Evolutionary conservation across 1,140 invertebrate species (phyloP).

Genomic region (Octopus sinensis): DNA sequence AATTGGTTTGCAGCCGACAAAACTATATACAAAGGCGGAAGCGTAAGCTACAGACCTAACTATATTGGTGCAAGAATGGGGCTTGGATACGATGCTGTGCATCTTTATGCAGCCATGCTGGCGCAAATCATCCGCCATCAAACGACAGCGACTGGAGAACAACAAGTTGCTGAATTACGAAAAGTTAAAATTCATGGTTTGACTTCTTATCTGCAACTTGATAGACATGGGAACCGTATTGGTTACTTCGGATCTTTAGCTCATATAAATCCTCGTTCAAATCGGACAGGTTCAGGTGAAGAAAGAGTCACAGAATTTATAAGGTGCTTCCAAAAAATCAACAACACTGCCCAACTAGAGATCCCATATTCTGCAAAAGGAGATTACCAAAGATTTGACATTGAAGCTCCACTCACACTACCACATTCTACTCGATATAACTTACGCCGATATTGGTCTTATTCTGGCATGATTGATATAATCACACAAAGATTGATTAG

Average conservation of each 20-base stretch:
- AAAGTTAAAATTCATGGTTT: neutral
- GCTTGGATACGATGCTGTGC: neutral
- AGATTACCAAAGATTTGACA: neutral
- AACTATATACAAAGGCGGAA: neutral
- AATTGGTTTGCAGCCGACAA: neutral
- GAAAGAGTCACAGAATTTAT: neutral
- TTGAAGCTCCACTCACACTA: neutral
- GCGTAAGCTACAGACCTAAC: neutral
- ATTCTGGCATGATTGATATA: slow-evolving; percentile 18
- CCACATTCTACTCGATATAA: neutral
- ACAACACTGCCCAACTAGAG: neutral
- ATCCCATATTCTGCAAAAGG: neutral
- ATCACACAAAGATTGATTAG: slow-evolving; percentile 19
- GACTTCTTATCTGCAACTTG: neutral
- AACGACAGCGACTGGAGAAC: neutral
- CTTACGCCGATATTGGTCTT: neutral
- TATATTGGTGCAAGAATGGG: neutral
- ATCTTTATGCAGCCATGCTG: neutral
- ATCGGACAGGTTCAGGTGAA: neutral
- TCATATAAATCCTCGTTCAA: neutral
- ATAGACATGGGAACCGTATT: neutral
- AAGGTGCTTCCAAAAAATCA: neutral
- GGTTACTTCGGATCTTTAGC: neutral
- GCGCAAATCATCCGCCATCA: neutral
- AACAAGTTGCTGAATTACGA: neutral